These are phyloP conservation scores for Pachyseris speciosa DNA, from an alignment of 64 coral and sea anemone species.

Conservation along the genomic window DNA sequence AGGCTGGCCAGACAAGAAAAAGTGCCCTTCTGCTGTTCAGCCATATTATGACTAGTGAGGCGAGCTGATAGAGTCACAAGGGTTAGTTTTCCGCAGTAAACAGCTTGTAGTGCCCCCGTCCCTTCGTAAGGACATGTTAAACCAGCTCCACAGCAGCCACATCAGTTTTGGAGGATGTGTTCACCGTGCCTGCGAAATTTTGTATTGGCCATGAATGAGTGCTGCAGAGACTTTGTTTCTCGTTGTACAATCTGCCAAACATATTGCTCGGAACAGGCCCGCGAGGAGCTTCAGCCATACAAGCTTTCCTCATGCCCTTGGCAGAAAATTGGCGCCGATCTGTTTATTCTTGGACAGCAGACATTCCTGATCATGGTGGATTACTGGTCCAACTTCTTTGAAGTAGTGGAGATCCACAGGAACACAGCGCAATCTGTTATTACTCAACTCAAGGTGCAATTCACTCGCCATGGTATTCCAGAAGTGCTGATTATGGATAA, in stretches of 20 bases:
- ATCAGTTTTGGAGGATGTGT: background rate
- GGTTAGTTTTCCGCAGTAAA: slow-evolving; percentile 26
- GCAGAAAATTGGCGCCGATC: slow-evolving; percentile 26
- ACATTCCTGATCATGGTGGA: slow-evolving; percentile 53
- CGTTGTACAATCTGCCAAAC: slow-evolving; percentile 52
- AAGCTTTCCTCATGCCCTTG: slow-evolving; percentile 14
- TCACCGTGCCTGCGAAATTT: background rate
- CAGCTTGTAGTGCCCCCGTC: slow-evolving; percentile 27
- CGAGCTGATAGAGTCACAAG: slow-evolving; percentile 37
- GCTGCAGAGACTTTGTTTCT: slow-evolving; percentile 27
- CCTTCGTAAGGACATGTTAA: slow-evolving; percentile 44
- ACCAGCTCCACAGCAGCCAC: slow-evolving; percentile 55
- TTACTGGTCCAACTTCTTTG: slow-evolving; percentile 65
- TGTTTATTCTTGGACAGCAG: slow-evolving; percentile 42
- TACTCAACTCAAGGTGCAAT: slow-evolving; percentile 22
- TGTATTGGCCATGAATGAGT: background rate
- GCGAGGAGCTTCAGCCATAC: slow-evolving; percentile 34
- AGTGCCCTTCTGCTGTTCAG: slow-evolving; percentile 17
- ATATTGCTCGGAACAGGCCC: slow-evolving; percentile 29
- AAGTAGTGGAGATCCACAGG: slow-evolving; percentile 40
- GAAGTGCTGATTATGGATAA: slow-evolving; percentile 25
- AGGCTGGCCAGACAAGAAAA: slow-evolving; percentile 38
- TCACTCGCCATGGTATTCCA: slow-evolving; percentile 36
- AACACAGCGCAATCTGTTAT: slow-evolving; percentile 41
- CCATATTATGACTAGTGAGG: slow-evolving; percentile 40